A percentile compares a stretch with the other conserved stretches of the same genome.
Evolutionary conservation across 2,888 invertebrate genomes (phyloP).

Genomic region (Odiellus spinosus): DNA sequence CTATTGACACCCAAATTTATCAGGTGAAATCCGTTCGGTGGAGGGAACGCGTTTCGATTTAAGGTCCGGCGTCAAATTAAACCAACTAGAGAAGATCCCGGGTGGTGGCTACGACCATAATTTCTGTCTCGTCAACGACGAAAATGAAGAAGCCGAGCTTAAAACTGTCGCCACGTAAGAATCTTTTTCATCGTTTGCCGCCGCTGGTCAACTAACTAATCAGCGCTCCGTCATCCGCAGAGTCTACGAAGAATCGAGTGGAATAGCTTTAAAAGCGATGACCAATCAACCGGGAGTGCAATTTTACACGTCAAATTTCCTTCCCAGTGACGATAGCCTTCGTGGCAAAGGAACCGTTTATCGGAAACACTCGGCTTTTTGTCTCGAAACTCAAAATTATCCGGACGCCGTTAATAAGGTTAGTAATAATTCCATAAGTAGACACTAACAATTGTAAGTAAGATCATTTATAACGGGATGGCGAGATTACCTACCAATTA

Average conservation of each 20-base stretch:
- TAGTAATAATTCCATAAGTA: conserved; percentile 2
- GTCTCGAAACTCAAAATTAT: conserved; percentile 80
- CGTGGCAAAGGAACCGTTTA: conserved; percentile 58
- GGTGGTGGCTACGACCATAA: conserved; percentile 65
- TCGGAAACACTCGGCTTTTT: conserved; percentile 60
- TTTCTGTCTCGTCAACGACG: conserved; percentile 39
- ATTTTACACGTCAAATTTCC: conserved; percentile 63
- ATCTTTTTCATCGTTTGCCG: no score
- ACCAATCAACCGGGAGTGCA: conserved; percentile 81
- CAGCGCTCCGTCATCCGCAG: no score
- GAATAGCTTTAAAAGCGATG: conserved; percentile 58
- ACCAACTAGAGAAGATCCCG: conserved; percentile 46
- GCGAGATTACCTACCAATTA: no score
- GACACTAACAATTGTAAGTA: no score
- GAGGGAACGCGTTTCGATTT: conserved; percentile 57
- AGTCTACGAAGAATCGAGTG: conserved; percentile 26
- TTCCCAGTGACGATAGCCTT: conserved; percentile 45
- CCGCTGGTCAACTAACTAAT: no score
- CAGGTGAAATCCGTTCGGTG: conserved; percentile 53
- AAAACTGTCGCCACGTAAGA: conserved; percentile 9
- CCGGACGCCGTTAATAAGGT: conserved; percentile 42
- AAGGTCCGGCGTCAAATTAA: conserved; percentile 45
- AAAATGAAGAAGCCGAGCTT: conserved; percentile 3
- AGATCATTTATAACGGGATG: no score
- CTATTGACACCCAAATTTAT: conserved; percentile 13